Conservation (phyloP, 92 coral and sea anemone genomes). For the Pocillopora grandis region DNA sequence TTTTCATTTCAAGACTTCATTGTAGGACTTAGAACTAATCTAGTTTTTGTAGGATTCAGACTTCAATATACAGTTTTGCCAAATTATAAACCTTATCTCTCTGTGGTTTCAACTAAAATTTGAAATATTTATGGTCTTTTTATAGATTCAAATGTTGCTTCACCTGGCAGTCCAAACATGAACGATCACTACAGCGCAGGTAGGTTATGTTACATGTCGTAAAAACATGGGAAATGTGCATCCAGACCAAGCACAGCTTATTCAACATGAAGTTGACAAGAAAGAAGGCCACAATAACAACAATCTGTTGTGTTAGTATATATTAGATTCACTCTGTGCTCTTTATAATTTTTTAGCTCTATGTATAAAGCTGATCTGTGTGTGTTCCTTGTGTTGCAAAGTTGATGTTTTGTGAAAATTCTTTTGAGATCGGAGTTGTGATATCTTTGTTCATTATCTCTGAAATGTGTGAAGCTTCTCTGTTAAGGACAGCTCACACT, state of each 20-base stretch:
- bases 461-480: too few species aligned
- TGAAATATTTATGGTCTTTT: conserved; percentile 2
- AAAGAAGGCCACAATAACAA: neutral
- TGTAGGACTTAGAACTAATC: neutral
- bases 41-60: neutral
- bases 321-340: neutral
- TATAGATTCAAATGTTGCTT: conserved; percentile 47
- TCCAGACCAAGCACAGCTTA: neutral
- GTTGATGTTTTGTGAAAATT: neutral
- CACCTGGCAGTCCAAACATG: conserved; percentile 46
- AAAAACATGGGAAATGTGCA: neutral
- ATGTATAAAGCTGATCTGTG: neutral
- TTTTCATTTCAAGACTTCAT: neutral
- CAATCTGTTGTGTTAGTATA: neutral
- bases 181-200: conserved; percentile 52
- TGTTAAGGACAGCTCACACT: too few species aligned
- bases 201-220: conserved; percentile 10
- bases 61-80: neutral
- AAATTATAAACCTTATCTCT: neutral
- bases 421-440: neutral
- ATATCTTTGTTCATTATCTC: too few species aligned
- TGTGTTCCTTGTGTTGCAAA: neutral
- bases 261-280: neutral
- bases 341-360: neutral
- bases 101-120: conserved; percentile 8